These are phyloP conservation scores for Rhamnusium bicolor DNA, from an alignment of 2,888 invertebrate species.

Conservation along the genomic window DNA sequence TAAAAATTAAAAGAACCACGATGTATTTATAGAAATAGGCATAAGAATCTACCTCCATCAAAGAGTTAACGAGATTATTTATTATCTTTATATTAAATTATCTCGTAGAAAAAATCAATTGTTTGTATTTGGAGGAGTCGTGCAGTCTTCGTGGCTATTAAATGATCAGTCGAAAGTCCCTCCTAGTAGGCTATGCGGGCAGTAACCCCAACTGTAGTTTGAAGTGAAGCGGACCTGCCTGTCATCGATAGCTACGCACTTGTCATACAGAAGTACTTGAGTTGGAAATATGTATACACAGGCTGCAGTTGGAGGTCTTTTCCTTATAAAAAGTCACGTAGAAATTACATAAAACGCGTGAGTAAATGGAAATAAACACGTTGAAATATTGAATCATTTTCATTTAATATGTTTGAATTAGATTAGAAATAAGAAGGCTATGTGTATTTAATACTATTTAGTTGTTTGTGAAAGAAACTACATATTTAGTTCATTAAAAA, in stretches of 20 bases:
- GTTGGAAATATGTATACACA: background rate
- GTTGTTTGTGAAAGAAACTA: background rate
- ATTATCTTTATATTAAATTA: constrained; percentile 24
- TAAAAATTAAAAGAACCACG: background rate
- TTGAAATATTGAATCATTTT: background rate
- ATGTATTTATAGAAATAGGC: background rate
- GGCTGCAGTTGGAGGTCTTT: background rate
- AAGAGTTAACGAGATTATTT: constrained; percentile 6
- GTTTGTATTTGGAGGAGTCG: background rate
- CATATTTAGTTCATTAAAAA: too few species aligned
- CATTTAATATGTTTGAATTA: background rate
- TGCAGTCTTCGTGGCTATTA: background rate
- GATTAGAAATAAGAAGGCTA: background rate
- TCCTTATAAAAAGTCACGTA: background rate
- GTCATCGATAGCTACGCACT: constrained; percentile 37
- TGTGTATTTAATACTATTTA: background rate
- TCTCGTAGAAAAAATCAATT: constrained; percentile 12
- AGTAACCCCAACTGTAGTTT: constrained; percentile 33
- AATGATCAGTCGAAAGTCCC: constrained; percentile 15
- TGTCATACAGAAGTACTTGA: constrained; percentile 25
- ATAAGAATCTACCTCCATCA: constrained; percentile 24
- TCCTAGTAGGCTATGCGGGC: constrained; percentile 35
- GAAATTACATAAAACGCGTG: background rate
- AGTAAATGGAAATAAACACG: background rate
- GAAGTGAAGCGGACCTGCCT: constrained; percentile 32